Conservation (phyloP, 1,140 invertebrate species). For the Lucilia cuprina region DNA sequence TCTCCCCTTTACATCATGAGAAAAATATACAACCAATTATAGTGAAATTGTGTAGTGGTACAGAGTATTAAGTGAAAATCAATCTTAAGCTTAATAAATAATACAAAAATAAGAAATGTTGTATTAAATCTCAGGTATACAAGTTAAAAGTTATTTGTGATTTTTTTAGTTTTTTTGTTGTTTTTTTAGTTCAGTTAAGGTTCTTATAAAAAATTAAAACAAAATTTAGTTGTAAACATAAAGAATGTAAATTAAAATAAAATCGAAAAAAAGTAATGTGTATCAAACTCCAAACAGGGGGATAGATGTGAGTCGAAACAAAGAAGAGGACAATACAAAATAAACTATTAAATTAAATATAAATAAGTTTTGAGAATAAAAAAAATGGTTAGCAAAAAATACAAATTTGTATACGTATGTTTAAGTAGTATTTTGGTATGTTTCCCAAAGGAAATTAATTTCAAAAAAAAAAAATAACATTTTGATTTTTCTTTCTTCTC, state of each 20-base stretch:
- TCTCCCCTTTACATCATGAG: too few species aligned
- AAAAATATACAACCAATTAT: background rate
- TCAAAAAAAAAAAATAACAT: too few species aligned
- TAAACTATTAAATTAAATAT: conserved; percentile 13
- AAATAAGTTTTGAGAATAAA: background rate
- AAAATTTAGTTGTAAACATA: background rate
- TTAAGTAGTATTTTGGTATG: background rate
- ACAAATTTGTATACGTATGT: background rate
- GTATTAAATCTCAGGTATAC: background rate
- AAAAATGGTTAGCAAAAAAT: background rate
- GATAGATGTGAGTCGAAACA: conserved; percentile 40
- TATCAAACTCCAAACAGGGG: conserved; percentile 24
- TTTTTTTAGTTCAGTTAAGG: background rate
- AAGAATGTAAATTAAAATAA: conserved; percentile 21
- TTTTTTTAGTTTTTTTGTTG: conserved; percentile 18
- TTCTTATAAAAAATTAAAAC: background rate
- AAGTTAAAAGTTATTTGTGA: background rate
- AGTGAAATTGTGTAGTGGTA: background rate
- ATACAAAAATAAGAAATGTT: background rate
- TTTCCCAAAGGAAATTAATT: conserved; percentile 29
- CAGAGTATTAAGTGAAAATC: background rate
- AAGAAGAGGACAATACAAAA: conserved; percentile 38
- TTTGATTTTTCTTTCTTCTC: too few species aligned
- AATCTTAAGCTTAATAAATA: background rate
- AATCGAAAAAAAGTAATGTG: background rate